Evolutionary conservation across 2,888 invertebrate species (phyloP), one percentile per base, ranked within the genome.

Genomic region (Lasioglossum leucozonium): DNA sequence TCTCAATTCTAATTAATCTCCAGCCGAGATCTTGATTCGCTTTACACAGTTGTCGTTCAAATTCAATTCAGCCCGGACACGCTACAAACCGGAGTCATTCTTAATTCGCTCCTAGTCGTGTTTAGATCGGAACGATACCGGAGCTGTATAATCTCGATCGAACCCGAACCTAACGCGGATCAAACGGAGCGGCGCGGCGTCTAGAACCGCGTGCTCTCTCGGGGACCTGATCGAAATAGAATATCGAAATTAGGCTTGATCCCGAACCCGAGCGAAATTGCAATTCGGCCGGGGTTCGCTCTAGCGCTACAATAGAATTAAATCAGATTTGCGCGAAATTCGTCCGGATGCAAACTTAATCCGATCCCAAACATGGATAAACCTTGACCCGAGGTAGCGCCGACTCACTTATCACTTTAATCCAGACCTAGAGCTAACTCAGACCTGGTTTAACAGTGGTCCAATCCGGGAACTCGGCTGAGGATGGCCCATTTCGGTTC

Each of bases 301-400:
- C 67, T 22, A 37, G 10, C 67, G 67, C 22, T 67, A 34, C 67
- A n/a, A n/a, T 67, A 40, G 34, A 67, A 37, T 37, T 67, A 67
- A 67, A 67, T 67, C 67, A 67, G 67, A 67, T 67, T 67, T 67
- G 37, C 67, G 67, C 37, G 67, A 40, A 67, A 67, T 67, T 67
- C 67, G 37, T 67, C 37, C 40, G 11, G 37, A 67, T 34, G 22
- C 67, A 22, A 11, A 37, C 37, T 40, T 67, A 67, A 67, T 67
- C 67, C 67, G 67, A 67, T 67, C 67, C 67, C 67, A 67, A 67
- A 67, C 67, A 67, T 11, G 40, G 67, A 67, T 67, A 40, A 67
- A 67, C 67, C 40, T 67, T 67, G 67, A 67, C 67, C 67, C 40
- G n/a, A 22, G 22, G n/a, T 71, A 26, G 40, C 40, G 26, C 13